Percentiles rank a stretch among this genome's conserved stretches.
Evolutionary conservation across 2,888 invertebrate species (phyloP).

Genomic region (Melieria omissa): DNA sequence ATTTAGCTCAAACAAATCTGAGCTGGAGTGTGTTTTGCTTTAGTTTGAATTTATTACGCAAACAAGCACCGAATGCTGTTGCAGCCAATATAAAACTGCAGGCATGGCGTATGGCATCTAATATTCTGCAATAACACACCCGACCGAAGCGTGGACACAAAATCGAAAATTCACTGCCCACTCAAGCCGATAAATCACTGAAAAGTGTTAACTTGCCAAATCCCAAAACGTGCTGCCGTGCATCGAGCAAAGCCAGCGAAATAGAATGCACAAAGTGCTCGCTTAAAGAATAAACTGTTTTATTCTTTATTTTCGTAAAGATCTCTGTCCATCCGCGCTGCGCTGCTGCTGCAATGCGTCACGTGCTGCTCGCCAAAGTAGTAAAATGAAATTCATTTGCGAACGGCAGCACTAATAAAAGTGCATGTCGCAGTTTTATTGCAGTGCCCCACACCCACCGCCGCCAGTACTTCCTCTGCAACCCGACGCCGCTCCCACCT

Average conservation of each 20-base stretch:
- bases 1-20: no score
- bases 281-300: no score
- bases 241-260: not conserved
- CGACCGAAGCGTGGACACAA: slow-evolving; percentile 13
- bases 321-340: not conserved
- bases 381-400: slow-evolving; percentile 42
- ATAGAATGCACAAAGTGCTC: no score
- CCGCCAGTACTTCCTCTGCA: not conserved
- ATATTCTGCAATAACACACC: not conserved
- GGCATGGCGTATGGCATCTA: not conserved
- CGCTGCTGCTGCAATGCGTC: slow-evolving; percentile 16
- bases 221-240: slow-evolving; percentile 25
- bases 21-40: no score
- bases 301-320: not conserved
- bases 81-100: no score
- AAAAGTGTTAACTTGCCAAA: slow-evolving; percentile 21
- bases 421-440: slow-evolving; percentile 56
- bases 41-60: no score
- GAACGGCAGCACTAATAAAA: slow-evolving; percentile 58
- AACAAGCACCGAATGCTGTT: no score
- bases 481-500: not conserved
- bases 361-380: slow-evolving; percentile 34
- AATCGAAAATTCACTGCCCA: slow-evolving; percentile 31
- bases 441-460: slow-evolving; percentile 8
- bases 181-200: slow-evolving; percentile 24